Evolutionary conservation across 2,888 invertebrate species (phyloP).

Genomic region (Drosophila percnosoma): DNA sequence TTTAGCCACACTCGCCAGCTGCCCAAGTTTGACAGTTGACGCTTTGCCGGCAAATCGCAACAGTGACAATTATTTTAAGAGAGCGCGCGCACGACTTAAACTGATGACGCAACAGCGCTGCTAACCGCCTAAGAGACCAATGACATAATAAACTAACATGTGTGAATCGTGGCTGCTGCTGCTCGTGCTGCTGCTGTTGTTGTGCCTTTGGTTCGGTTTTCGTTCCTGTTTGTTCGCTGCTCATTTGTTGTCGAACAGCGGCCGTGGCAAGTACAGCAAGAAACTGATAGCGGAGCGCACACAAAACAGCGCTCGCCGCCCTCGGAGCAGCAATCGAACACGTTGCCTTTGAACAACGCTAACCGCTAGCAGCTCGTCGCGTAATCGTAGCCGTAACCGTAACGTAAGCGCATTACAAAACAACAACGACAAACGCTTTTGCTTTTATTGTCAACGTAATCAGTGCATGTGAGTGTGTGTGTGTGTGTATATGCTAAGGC

Average conservation of each 20-base stretch:
- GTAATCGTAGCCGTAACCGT: conserved; percentile 63
- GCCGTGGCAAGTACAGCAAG: conserved; percentile 73
- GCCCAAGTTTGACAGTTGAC: conserved; percentile 65
- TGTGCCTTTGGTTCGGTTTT: conserved; percentile 7
- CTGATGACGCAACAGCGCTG: conserved; percentile 67
- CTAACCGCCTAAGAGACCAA: conserved; percentile 51
- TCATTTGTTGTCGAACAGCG: conserved; percentile 80
- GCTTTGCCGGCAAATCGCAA: conserved; percentile 72
- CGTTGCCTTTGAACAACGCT: conserved; percentile 44
- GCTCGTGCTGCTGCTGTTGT: conserved; percentile 3
- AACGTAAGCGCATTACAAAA: conserved; percentile 77
- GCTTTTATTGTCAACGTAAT: conserved; percentile 51
- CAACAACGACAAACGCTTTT: conserved; percentile 48
- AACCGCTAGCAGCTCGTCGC: conserved; percentile 49
- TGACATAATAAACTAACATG: conserved; percentile 64
- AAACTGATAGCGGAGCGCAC: conserved; percentile 43
- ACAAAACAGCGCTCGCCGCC: conserved; percentile 40
- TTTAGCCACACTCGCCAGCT: neutral
- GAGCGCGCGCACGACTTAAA: conserved; percentile 26
- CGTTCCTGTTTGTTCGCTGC: conserved; percentile 5
- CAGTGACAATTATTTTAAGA: conserved; percentile 39
- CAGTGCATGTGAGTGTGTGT: conserved; percentile 30
- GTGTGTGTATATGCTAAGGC: conserved; percentile 6
- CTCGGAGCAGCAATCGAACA: conserved; percentile 48
- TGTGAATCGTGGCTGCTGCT: neutral